Conservation (phyloP, 1,140 invertebrate genomes). For the Ooceraea biroi region DNA sequence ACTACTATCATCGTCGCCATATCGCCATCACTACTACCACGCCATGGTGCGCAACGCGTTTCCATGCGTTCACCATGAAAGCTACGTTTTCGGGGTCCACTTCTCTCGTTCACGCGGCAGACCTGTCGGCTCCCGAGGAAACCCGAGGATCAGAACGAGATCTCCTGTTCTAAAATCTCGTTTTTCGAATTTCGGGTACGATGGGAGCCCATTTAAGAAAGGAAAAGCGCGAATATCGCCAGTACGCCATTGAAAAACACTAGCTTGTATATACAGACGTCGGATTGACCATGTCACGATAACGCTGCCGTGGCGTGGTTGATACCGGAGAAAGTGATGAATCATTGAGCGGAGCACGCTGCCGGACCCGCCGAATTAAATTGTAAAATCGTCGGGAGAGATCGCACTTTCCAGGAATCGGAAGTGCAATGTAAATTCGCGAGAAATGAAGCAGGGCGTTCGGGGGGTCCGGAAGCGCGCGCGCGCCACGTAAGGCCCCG, state of each 20-base stretch:
- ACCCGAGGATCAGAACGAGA: conserved; percentile 19
- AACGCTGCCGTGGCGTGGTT: not conserved
- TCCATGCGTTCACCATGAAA: conserved; percentile 39
- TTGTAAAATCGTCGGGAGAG: not conserved
- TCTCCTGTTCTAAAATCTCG: not conserved
- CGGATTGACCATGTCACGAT: not conserved
- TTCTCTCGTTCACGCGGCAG: not conserved
- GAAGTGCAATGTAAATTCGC: not conserved
- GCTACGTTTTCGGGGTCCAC: not conserved
- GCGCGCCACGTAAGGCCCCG: not conserved
- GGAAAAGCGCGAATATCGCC: not conserved
- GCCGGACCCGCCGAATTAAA: not conserved
- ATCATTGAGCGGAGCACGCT: not conserved
- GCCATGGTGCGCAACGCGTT: conserved; percentile 55
- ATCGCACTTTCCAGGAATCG: not conserved
- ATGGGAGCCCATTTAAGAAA: not conserved
- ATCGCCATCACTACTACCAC: conserved; percentile 68
- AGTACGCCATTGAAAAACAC: not conserved
- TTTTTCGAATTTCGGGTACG: not conserved
- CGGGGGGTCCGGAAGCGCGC: not conserved
- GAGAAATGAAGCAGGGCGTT: not conserved
- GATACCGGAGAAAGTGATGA: conserved; percentile 18
- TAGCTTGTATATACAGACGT: not conserved
- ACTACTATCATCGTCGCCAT: conserved; percentile 71
- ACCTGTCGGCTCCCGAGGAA: conserved; percentile 20